phyloP scores from a whole-genome alignment of 2,113 vertebrate genomes.

The Ictalurus furcatus region DNA sequence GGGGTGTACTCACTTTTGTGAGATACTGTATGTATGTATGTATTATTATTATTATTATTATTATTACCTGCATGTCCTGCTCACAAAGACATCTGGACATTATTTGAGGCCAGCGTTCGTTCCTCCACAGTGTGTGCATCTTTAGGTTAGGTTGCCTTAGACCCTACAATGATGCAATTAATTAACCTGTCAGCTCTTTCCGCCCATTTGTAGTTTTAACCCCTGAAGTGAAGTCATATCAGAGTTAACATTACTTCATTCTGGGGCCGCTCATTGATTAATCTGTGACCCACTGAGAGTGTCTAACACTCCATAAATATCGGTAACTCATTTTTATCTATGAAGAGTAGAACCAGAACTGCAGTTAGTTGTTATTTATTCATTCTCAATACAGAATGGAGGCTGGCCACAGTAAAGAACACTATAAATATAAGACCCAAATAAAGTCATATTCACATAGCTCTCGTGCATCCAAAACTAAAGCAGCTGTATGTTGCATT shows the following conservation, averaged over 20 bases:
- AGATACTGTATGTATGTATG: too few species aligned
- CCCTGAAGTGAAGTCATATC: slow-evolving; percentile 29
- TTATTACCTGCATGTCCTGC: neutral
- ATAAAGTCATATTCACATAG: slow-evolving; percentile 58
- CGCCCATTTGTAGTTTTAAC: slow-evolving; percentile 35
- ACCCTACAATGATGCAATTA: slow-evolving; percentile 66
- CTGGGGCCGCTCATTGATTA: slow-evolving; percentile 36
- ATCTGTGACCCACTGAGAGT: slow-evolving; percentile 12
- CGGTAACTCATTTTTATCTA: neutral
- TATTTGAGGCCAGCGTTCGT: neutral
- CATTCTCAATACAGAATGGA: slow-evolving; percentile 3
- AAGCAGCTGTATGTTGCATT: slow-evolving; percentile 29
- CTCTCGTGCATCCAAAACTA: slow-evolving; percentile 37
- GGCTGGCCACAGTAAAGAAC: neutral
- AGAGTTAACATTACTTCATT: slow-evolving; percentile 36
- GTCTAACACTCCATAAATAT: neutral
- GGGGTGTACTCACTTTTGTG: too few species aligned
- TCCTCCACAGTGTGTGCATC: slow-evolving; percentile 56
- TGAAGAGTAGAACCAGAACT: neutral
- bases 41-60: neutral
- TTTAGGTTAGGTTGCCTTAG: slow-evolving; percentile 59
- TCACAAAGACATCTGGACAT: slow-evolving; percentile 58
- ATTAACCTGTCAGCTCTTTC: slow-evolving; percentile 55
- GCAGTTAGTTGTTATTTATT: neutral
- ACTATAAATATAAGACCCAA: slow-evolving; percentile 62